A percentile compares a stretch with the other conserved stretches of the same genome.
These are phyloP conservation scores for Characodon lateralis DNA, from an alignment of 2,797 vertebrate genomes.

Conservation along the genomic window DNA sequence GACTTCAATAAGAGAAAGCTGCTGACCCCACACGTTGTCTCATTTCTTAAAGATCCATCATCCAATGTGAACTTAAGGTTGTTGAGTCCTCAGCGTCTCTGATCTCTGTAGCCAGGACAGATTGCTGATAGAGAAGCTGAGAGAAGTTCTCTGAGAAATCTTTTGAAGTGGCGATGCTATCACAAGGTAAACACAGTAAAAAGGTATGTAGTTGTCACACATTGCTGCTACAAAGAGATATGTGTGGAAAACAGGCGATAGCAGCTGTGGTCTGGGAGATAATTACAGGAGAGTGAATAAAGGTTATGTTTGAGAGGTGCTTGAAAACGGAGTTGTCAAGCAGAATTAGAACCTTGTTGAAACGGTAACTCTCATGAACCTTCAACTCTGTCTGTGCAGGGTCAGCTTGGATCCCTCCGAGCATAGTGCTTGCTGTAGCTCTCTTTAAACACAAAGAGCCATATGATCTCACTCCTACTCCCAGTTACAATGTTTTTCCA, in stretches of 20 bases:
- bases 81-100: conserved; percentile 38
- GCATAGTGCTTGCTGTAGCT: conserved; percentile 5
- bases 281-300: conserved; percentile 62
- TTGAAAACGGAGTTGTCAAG: conserved; percentile 61
- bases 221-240: conserved; percentile 36
- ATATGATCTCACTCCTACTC: conserved; percentile 33
- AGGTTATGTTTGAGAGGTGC: conserved; percentile 47
- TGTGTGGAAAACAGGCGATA: conserved; percentile 4
- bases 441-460: conserved; percentile 32
- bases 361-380: conserved; percentile 47
- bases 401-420: conserved; percentile 44
- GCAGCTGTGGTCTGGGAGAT: conserved; percentile 53
- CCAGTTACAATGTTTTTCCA: conserved; percentile 18
- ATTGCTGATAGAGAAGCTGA: conserved; percentile 40
- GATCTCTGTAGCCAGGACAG: conserved; percentile 40
- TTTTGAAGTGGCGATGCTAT: conserved; percentile 60
- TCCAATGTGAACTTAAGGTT: conserved; percentile 10
- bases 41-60: conserved; percentile 55
- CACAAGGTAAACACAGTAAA: conserved; percentile 36
- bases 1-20: conserved; percentile 56
- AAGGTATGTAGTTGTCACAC: conserved; percentile 25
- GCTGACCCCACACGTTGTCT: conserved; percentile 71
- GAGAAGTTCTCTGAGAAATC: conserved; percentile 10
- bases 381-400: conserved; percentile 39
- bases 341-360: conserved; percentile 52